These are phyloP conservation scores for Trinorchestia longiramus DNA, from an alignment of 1,140 invertebrate genomes.

Conservation along the genomic window DNA sequence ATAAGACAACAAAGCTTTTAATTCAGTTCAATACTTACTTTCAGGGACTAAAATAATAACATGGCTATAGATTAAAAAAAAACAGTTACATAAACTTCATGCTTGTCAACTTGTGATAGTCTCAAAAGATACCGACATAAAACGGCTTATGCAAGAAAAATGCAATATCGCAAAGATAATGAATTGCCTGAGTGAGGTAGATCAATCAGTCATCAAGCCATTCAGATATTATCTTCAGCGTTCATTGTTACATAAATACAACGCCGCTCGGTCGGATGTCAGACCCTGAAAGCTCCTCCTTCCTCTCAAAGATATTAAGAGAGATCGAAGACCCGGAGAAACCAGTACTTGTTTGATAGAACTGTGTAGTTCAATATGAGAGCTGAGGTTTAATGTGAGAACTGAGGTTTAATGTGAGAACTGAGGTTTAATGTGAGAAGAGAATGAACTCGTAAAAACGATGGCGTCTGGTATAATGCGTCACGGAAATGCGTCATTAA, in stretches of 20 bases:
- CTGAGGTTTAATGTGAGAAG: slow-evolving; percentile 16
- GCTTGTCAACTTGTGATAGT: neutral
- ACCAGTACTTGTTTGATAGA: too few relatives aligned
- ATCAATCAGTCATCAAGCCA: neutral
- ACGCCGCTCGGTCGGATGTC: neutral
- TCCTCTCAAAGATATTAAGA: slow-evolving; percentile 1
- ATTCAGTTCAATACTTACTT: neutral
- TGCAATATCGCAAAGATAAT: neutral
- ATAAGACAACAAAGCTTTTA: neutral
- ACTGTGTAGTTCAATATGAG: neutral
- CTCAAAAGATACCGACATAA: neutral
- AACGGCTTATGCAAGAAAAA: neutral
- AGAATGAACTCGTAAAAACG: slow-evolving; percentile 20
- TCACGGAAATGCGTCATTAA: neutral
- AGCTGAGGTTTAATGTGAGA: slow-evolving; percentile 1
- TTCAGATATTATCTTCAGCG: neutral
- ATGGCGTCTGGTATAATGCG: neutral
- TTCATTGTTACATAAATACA: neutral
- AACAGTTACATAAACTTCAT: neutral
- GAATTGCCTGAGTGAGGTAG: neutral
- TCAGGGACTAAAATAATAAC: neutral
- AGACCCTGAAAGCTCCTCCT: neutral
- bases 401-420: neutral
- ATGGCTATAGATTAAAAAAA: neutral
- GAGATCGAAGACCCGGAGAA: neutral